phyloP scores from a whole-genome alignment of 2,113 vertebrate genomes.

The Saguinus imperator region DNA sequence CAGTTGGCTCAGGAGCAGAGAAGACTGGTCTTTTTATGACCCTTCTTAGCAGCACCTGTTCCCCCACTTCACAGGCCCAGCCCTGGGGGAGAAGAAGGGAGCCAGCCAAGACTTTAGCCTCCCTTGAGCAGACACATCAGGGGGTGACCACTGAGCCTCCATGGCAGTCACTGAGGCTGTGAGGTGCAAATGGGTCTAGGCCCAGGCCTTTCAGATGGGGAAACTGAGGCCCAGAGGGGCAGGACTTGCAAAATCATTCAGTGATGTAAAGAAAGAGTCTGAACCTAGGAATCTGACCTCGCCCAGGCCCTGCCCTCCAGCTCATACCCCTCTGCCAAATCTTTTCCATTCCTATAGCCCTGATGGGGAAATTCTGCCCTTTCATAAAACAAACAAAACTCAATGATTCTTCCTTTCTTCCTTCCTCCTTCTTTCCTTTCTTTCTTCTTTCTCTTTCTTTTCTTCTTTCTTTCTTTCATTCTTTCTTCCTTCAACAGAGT shows the following conservation, averaged over 20 bases:
- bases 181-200: not conserved
- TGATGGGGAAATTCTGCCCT: not conserved
- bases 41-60: conserved; percentile 69
- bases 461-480: too few species aligned
- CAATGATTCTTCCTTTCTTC: too few species aligned
- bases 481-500: too few species aligned
- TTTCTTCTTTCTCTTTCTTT: too few species aligned
- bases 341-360: not conserved
- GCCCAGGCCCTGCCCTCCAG: too few species aligned
- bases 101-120: conserved; percentile 75
- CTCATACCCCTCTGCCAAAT: not conserved
- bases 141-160: conserved; percentile 69
- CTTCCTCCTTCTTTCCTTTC: too few species aligned
- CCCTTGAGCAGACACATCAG: not conserved
- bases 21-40: conserved; percentile 69
- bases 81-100: conserved; percentile 61
- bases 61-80: conserved; percentile 77
- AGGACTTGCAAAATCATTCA: not conserved
- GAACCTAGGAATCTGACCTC: not conserved
- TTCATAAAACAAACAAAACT: not conserved
- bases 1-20: not conserved
- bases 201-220: conserved; percentile 41
- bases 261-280: not conserved
- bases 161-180: conserved; percentile 64
- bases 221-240: not conserved